These are phyloP conservation scores for Pammene fasciana DNA, from an alignment of 2,888 invertebrate species.

Conservation along the genomic window DNA sequence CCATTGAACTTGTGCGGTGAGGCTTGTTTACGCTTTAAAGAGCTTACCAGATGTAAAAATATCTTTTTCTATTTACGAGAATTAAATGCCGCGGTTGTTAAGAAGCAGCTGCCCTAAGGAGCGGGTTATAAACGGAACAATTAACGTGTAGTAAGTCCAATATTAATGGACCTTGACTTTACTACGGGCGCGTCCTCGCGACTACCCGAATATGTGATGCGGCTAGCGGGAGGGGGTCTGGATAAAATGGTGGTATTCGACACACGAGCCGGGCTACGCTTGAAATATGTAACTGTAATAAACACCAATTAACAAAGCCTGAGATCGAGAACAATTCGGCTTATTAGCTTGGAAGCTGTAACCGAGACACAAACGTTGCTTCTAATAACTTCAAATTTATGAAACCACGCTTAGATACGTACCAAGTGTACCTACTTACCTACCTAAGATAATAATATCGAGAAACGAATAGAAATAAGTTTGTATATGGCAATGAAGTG, in stretches of 20 bases:
- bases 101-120: slow-evolving; percentile 78
- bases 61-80: slow-evolving; percentile 81
- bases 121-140: slow-evolving; percentile 80
- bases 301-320: slow-evolving; percentile 78
- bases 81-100: slow-evolving; percentile 78
- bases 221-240: slow-evolving; percentile 52
- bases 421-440: not conserved
- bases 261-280: slow-evolving; percentile 64
- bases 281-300: slow-evolving; percentile 79
- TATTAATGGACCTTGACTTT: slow-evolving; percentile 58
- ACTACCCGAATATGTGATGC: slow-evolving; percentile 47
- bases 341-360: slow-evolving; percentile 56
- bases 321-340: slow-evolving; percentile 69
- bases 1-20: slow-evolving; percentile 68
- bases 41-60: slow-evolving; percentile 79
- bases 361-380: slow-evolving; percentile 22
- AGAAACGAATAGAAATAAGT: too few relatives aligned
- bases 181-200: slow-evolving; percentile 47
- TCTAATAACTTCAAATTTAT: not conserved
- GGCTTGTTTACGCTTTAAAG: slow-evolving; percentile 72
- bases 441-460: not conserved
- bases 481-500: too few relatives aligned
- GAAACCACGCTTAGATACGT: not conserved
- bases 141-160: slow-evolving; percentile 68
- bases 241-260: slow-evolving; percentile 57